These are phyloP conservation scores for Autographa gamma DNA, from an alignment of 2,888 invertebrate species.

Conservation along the genomic window DNA sequence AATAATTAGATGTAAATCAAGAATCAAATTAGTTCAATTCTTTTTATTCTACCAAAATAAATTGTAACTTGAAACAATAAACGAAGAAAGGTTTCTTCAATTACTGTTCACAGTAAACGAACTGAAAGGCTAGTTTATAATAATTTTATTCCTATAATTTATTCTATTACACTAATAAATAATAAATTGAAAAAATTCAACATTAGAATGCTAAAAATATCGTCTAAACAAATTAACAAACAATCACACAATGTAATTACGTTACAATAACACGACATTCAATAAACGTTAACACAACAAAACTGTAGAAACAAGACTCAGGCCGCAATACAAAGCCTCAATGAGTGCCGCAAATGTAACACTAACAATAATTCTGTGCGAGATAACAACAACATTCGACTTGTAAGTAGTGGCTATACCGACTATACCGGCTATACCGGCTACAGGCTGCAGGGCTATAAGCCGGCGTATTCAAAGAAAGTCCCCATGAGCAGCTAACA, in stretches of 20 bases:
- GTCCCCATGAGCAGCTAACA: slow-evolving; percentile 23
- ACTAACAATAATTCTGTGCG: slow-evolving; percentile 5
- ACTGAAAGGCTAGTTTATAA: not conserved
- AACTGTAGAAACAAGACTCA: not conserved
- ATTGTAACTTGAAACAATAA: not conserved
- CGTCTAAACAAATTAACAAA: no score
- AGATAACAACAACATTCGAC: not conserved
- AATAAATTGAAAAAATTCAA: no score
- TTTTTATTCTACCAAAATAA: not conserved
- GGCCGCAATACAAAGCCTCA: not conserved
- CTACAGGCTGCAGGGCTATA: not conserved
- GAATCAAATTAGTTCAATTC: not conserved
- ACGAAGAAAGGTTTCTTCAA: not conserved
- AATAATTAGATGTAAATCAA: not conserved
- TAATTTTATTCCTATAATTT: no score
- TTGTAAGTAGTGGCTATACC: slow-evolving; percentile 7
- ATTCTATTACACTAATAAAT: no score
- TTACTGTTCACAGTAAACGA: not conserved
- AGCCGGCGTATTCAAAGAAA: slow-evolving; percentile 32
- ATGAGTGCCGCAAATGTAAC: not conserved
- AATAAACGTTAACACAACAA: not conserved
- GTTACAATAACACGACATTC: not conserved
- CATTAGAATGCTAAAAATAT: no score
- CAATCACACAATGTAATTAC: not conserved
- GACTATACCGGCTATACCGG: not conserved